These are phyloP conservation scores for Ursus arctos DNA, from an alignment of 2,113 vertebrate species.

Conservation along the genomic window DNA sequence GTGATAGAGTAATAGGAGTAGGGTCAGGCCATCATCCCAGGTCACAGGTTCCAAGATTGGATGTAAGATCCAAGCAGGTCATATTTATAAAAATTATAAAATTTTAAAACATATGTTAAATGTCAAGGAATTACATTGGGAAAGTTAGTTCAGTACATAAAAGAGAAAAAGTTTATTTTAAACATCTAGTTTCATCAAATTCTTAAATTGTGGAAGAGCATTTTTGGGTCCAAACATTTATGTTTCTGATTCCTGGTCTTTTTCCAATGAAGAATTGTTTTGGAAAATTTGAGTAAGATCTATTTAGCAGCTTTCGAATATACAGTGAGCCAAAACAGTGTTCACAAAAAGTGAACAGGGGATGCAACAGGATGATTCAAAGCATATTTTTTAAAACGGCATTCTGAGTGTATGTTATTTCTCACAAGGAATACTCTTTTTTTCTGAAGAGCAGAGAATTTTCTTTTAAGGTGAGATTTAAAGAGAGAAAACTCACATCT, in stretches of 20 bases:
- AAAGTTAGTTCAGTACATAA: conserved; percentile 7
- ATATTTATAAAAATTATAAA: conserved; percentile 11
- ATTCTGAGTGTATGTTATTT: conserved; percentile 70
- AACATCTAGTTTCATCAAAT: conserved; percentile 52
- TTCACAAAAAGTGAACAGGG: conserved; percentile 19
- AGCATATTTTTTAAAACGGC: conserved; percentile 43
- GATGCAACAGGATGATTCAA: conserved; percentile 50
- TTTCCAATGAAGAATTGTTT: conserved; percentile 74
- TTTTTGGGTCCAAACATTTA: conserved; percentile 48
- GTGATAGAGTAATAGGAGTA: neutral
- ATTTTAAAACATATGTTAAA: conserved; percentile 11
- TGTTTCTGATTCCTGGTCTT: conserved; percentile 57
- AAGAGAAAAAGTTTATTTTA: conserved; percentile 24
- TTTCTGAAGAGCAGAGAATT: neutral
- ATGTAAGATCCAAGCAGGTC: neutral
- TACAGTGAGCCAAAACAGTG: conserved; percentile 51
- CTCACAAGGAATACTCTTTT: neutral
- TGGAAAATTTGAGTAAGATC: conserved; percentile 80
- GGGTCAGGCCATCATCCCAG: neutral
- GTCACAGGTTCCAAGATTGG: neutral
- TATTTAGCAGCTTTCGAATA: conserved; percentile 71
- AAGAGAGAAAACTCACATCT: neutral
- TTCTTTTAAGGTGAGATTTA: conserved; percentile 52
- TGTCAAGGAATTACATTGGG: neutral
- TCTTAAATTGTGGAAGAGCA: conserved; percentile 58